These are phyloP conservation scores for Keiferia lycopersicella DNA, from an alignment of 2,888 invertebrate genomes.

Conservation along the genomic window DNA sequence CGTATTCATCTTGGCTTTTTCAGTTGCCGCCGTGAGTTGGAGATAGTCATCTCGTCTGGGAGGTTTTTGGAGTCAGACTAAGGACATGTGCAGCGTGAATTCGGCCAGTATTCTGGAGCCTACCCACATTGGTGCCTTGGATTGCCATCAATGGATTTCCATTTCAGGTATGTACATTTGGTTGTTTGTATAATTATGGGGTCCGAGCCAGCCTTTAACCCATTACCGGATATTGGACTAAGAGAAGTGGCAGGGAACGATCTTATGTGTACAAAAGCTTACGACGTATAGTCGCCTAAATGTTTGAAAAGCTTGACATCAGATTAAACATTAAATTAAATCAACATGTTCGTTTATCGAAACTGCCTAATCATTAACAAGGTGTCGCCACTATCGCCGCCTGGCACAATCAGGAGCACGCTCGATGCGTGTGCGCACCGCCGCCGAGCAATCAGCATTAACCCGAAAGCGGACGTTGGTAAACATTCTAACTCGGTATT, in stretches of 20 bases:
- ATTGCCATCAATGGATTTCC: neutral
- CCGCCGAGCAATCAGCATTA: conserved; percentile 18
- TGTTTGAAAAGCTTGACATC: no score
- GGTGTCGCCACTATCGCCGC: neutral
- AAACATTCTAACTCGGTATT: conserved; percentile 34
- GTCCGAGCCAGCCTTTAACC: neutral
- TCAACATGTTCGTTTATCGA: neutral
- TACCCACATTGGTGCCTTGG: neutral
- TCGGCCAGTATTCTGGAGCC: neutral
- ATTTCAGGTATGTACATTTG: neutral
- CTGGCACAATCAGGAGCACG: neutral
- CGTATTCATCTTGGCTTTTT: conserved; percentile 14
- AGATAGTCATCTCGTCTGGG: neutral
- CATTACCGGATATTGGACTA: no score
- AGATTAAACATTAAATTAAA: no score
- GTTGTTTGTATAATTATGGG: neutral
- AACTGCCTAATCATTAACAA: neutral
- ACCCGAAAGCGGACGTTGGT: conserved; percentile 24
- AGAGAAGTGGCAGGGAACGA: no score
- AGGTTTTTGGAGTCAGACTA: neutral
- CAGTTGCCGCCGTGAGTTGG: neutral
- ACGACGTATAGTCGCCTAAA: no score
- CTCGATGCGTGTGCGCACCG: neutral
- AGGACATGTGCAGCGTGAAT: no score
- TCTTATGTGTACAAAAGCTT: no score